Percentiles rank a stretch among this genome's conserved stretches.
Evolutionary conservation across 2,113 vertebrate species (phyloP).

Genomic region (Platichthys stellatus): DNA sequence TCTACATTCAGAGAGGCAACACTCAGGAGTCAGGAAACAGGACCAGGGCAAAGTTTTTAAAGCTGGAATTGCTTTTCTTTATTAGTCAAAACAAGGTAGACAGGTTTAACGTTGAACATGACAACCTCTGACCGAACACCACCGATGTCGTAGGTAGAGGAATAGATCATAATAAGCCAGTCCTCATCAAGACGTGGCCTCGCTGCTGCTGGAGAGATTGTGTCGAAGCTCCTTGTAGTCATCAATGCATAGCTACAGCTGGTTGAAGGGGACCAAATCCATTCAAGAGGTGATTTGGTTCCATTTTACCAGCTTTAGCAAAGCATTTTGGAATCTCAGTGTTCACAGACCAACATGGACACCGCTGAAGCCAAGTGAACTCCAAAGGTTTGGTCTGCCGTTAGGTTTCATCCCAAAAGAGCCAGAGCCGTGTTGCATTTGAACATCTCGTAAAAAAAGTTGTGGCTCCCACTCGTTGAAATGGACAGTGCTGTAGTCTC

Average conservation of each 20-base stretch:
- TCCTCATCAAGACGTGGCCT: slow-evolving; percentile 27
- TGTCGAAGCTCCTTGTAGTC: slow-evolving; percentile 74
- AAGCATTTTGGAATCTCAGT: slow-evolving; percentile 89
- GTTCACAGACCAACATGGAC: slow-evolving; percentile 19
- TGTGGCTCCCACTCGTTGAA: background rate
- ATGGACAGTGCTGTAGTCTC: background rate
- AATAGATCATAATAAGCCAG: slow-evolving; percentile 21
- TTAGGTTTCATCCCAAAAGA: background rate
- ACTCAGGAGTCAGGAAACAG: slow-evolving; percentile 64
- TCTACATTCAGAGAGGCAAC: slow-evolving; percentile 41
- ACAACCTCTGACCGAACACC: slow-evolving; percentile 42
- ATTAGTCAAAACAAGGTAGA: slow-evolving; percentile 54
- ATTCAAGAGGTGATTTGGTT: slow-evolving; percentile 99
- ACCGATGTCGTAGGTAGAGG: slow-evolving; percentile 28
- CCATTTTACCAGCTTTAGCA: slow-evolving; percentile 99
- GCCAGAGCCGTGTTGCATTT: slow-evolving; percentile 18
- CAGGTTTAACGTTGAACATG: slow-evolving; percentile 53
- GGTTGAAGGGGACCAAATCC: slow-evolving; percentile 99
- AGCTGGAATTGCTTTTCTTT: slow-evolving; percentile 54
- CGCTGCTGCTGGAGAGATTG: slow-evolving; percentile 36
- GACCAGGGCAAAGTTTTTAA: slow-evolving; percentile 59
- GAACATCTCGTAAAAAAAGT: slow-evolving; percentile 28
- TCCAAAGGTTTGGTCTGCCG: background rate
- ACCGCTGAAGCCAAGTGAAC: slow-evolving; percentile 16
- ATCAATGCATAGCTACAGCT: slow-evolving; percentile 99